Evolutionary conservation across 1,140 invertebrate genomes (phyloP).

Genomic region (Sycobia sp.): DNA sequence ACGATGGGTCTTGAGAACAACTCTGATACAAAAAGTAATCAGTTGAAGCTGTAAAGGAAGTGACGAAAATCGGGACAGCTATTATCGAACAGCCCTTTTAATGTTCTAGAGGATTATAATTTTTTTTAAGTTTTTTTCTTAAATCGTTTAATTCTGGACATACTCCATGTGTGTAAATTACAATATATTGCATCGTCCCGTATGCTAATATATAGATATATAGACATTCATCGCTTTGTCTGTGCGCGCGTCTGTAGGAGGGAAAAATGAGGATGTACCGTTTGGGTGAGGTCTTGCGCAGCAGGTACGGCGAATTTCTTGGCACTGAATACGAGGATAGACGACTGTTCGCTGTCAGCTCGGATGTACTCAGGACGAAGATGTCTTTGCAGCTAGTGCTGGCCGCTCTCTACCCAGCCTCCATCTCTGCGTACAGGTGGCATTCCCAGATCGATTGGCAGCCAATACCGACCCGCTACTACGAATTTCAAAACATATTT

Average conservation of each 20-base stretch:
- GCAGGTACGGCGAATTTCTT: not conserved
- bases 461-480: slow-evolving; percentile 6
- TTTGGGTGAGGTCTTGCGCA: slow-evolving; percentile 12
- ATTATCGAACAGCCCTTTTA: too few relatives aligned
- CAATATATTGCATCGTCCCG: too few relatives aligned
- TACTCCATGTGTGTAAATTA: too few relatives aligned
- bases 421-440: not conserved
- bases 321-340: not conserved
- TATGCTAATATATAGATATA: not conserved
- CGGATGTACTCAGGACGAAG: not conserved
- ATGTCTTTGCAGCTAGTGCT: slow-evolving; percentile 24
- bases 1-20: too few relatives aligned
- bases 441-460: slow-evolving; percentile 15
- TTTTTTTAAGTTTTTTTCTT: too few relatives aligned
- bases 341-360: slow-evolving; percentile 5
- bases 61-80: too few relatives aligned
- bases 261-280: slow-evolving; percentile 17
- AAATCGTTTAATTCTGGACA: too few relatives aligned
- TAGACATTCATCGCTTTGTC: not conserved
- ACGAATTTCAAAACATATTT: not conserved
- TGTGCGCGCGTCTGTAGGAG: slow-evolving; percentile 6
- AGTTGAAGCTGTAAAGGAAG: too few relatives aligned
- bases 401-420: slow-evolving; percentile 10
- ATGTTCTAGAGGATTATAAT: too few relatives aligned
- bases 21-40: too few relatives aligned